Evolutionary conservation across 2,888 invertebrate genomes (phyloP).

Genomic region (Aelia acuminata): DNA sequence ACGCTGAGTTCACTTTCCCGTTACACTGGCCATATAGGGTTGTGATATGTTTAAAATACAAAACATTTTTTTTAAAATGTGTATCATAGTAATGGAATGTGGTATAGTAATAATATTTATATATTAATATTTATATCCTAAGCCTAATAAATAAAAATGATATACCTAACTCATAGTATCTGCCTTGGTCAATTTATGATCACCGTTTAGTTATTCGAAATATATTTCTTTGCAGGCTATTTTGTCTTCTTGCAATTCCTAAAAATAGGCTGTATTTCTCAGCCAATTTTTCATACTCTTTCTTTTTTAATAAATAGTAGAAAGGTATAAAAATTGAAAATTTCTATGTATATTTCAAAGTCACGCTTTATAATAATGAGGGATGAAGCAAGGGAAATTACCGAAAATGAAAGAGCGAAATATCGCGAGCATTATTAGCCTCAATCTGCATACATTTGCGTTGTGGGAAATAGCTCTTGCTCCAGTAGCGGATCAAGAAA

Average conservation of each 20-base stretch:
- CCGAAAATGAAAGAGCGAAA: neutral
- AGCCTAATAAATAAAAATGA: no score
- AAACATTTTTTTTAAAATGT: no score
- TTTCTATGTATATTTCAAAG: neutral
- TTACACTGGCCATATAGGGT: no score
- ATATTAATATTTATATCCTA: no score
- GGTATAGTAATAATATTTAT: no score
- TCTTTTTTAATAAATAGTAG: neutral
- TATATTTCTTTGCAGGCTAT: neutral
- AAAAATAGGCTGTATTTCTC: neutral
- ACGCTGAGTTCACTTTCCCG: no score
- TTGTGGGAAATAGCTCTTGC: neutral
- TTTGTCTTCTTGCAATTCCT: neutral
- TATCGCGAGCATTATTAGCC: neutral
- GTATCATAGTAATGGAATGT: no score
- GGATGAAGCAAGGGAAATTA: neutral
- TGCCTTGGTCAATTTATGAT: no score
- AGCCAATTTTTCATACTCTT: neutral
- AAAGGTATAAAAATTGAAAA: slow-evolving; percentile 2
- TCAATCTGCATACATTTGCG: neutral
- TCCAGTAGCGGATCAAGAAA: no score
- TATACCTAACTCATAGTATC: no score
- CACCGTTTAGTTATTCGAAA: no score
- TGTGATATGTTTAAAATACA: no score
- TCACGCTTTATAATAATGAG: slow-evolving; percentile 14